Evolutionary conservation across 2,113 vertebrate genomes (phyloP).

Genomic region (Columba janthina): DNA sequence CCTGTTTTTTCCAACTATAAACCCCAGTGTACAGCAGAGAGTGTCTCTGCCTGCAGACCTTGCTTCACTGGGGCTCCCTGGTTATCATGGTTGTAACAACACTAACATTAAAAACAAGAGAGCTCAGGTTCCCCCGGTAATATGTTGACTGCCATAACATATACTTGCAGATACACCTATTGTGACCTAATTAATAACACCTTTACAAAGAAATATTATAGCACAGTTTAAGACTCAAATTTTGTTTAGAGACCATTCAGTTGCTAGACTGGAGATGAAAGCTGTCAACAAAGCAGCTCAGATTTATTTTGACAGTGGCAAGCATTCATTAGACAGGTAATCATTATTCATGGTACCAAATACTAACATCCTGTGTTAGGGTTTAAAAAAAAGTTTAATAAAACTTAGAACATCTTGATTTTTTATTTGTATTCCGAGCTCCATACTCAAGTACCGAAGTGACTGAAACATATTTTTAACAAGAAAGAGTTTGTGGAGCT

Average conservation of each 20-base stretch:
- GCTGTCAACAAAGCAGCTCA: background rate
- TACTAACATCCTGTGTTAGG: background rate
- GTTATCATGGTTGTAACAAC: background rate
- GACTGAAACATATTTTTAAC: background rate
- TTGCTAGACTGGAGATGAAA: background rate
- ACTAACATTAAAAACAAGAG: background rate
- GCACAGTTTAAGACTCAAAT: background rate
- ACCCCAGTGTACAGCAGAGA: background rate
- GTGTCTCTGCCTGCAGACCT: background rate
- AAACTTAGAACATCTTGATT: background rate
- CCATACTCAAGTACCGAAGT: background rate
- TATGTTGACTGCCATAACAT: background rate
- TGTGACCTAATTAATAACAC: background rate
- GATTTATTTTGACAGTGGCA: background rate
- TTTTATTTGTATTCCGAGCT: background rate
- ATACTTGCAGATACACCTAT: background rate
- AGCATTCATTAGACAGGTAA: background rate
- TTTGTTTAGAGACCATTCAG: background rate
- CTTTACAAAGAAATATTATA: background rate
- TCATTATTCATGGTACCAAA: background rate
- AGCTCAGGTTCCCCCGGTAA: background rate
- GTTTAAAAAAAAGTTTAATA: background rate
- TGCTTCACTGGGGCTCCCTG: background rate
- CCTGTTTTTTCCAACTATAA: conserved; percentile 16
- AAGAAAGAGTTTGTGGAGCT: background rate